Evolutionary conservation across 1,140 invertebrate species (phyloP).

Genomic region (Saccostrea echinata): DNA sequence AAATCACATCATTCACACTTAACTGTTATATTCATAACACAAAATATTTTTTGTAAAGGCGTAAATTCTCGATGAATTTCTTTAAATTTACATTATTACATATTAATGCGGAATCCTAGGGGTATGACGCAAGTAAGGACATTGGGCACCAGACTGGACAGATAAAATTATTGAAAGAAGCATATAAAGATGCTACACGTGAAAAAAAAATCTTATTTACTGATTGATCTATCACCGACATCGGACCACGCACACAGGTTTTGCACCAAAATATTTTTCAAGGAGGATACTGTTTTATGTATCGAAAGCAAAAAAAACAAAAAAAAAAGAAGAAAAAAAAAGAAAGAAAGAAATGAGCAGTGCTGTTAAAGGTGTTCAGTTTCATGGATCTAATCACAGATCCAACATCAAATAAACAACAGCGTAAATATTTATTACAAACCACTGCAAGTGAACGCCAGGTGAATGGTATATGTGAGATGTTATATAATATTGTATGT

Average conservation of each 20-base stretch:
- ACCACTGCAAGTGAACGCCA: background rate
- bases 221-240: background rate
- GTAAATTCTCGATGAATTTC: background rate
- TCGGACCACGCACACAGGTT: background rate
- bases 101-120: background rate
- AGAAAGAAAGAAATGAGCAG: background rate
- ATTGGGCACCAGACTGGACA: background rate
- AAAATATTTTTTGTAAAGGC: conserved; percentile 27
- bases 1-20: background rate
- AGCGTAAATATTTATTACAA: background rate
- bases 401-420: background rate
- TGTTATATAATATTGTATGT: background rate
- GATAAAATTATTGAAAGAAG: background rate
- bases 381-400: background rate
- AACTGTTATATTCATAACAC: background rate
- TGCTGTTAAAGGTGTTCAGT: background rate
- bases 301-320: too few species aligned
- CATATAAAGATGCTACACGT: background rate
- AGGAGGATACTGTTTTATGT: background rate
- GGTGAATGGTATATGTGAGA: background rate
- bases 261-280: background rate
- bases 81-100: too few species aligned
- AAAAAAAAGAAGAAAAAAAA: background rate
- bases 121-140: background rate
- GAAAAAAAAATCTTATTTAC: background rate